Evolutionary conservation across 1,140 invertebrate genomes (phyloP).

Genomic region (Idris sp.): DNA sequence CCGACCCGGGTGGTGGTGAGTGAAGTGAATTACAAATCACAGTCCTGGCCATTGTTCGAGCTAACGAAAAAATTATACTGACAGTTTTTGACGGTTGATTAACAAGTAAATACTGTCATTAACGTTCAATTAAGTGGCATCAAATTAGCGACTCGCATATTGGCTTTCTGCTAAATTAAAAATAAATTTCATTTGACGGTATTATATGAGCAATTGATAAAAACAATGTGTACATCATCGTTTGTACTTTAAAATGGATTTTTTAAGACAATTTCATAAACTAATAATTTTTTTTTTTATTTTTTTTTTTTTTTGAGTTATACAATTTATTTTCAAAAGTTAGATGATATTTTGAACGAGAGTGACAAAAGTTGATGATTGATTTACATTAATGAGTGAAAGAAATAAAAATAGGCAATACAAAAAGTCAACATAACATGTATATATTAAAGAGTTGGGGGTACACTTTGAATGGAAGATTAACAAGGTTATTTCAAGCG

Average conservation of each 20-base stretch:
- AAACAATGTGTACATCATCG: too few species aligned
- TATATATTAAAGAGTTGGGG: slow-evolving; percentile 7
- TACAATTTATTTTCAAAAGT: too few species aligned
- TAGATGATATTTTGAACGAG: too few species aligned
- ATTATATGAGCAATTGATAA: too few species aligned
- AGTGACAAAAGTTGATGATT: too few species aligned
- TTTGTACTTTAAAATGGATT: too few species aligned
- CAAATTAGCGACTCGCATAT: slow-evolving; percentile 27
- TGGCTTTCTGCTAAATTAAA: slow-evolving; percentile 42
- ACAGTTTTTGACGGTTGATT: too few species aligned
- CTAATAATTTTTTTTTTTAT: too few species aligned
- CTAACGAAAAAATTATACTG: slow-evolving; percentile 48
- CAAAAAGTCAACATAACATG: slow-evolving; percentile 18
- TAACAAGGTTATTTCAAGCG: slow-evolving; percentile 46
- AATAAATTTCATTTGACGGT: slow-evolving; percentile 29
- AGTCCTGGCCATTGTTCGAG: slow-evolving; percentile 9
- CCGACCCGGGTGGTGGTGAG: slow-evolving; percentile 20
- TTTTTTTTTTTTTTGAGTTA: too few species aligned
- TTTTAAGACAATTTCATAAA: too few species aligned
- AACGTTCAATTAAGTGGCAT: slow-evolving; percentile 48
- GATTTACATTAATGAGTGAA: too few species aligned
- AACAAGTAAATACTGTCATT: slow-evolving; percentile 57
- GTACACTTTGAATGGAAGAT: slow-evolving; percentile 33
- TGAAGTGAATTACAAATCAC: slow-evolving; percentile 25
- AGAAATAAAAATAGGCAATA: too few species aligned